Percentiles rank a stretch among this genome's conserved stretches.
Evolutionary conservation across 2,113 vertebrate species (phyloP).

Genomic region (Platanista minor): DNA sequence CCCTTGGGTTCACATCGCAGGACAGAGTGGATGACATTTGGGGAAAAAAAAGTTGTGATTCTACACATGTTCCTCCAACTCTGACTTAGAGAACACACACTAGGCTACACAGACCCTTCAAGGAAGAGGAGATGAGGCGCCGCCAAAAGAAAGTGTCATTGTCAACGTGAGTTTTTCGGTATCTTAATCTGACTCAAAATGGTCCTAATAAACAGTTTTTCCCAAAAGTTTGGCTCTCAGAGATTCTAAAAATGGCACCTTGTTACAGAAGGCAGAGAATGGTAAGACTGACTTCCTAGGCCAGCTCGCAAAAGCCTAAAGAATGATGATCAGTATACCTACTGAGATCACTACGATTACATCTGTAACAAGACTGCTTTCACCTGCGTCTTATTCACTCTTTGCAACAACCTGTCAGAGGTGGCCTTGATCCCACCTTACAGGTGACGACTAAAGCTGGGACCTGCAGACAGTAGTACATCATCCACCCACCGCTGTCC

Average conservation of each 20-base stretch:
- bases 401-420: background rate
- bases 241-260: background rate
- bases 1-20: background rate
- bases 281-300: background rate
- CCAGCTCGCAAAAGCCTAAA: background rate
- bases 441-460: background rate
- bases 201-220: background rate
- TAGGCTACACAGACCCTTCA: background rate
- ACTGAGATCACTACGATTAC: background rate
- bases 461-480: background rate
- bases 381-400: background rate
- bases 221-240: background rate
- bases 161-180: background rate
- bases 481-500: accelerated
- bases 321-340: background rate
- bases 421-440: background rate
- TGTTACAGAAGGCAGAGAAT: background rate
- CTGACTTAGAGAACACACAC: background rate
- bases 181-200: background rate
- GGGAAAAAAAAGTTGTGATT: background rate
- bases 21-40: background rate
- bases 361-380: background rate
- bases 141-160: background rate
- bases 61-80: slow-evolving; percentile 10
- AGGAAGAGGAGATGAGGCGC: background rate